Percentiles rank a stretch among this genome's conserved stretches.
These are phyloP conservation scores for Leucoraja ocellata DNA, from an alignment of 2,797 vertebrate species.

Conservation along the genomic window DNA sequence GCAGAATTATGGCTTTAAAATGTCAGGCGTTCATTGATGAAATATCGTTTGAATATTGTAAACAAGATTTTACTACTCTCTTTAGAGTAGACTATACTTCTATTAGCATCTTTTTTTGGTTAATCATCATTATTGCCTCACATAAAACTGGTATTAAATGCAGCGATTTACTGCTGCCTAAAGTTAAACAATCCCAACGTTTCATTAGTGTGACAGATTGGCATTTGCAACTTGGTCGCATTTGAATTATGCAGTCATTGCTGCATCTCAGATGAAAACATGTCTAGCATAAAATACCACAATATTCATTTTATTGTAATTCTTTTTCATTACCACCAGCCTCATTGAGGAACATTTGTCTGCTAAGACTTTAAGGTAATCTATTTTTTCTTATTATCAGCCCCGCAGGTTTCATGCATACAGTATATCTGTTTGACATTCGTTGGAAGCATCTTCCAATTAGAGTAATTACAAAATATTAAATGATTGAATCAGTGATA, in stretches of 20 bases:
- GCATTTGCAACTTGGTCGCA: neutral
- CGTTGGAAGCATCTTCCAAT: neutral
- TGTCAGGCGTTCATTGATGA: neutral
- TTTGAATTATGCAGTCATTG: conserved; percentile 1
- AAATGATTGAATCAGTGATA: neutral
- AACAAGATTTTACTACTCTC: neutral
- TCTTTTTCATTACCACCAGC: conserved; percentile 1
- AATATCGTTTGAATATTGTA: neutral
- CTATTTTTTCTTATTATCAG: neutral
- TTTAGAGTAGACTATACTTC: neutral
- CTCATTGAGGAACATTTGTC: neutral
- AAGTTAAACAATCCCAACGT: neutral
- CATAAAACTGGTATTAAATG: neutral
- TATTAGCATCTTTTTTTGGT: neutral
- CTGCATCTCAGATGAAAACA: neutral
- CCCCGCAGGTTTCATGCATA: neutral
- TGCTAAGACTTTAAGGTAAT: neutral
- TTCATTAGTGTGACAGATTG: conserved; percentile 1
- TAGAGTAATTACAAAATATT: neutral
- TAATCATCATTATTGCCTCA: neutral
- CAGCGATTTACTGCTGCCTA: neutral
- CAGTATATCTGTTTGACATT: neutral
- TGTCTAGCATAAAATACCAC: neutral
- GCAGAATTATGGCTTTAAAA: neutral
- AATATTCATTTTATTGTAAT: neutral